Base-by-base conservation (phyloP, 2,113 vertebrate species). In the Poicephalus meyeri region DNA sequence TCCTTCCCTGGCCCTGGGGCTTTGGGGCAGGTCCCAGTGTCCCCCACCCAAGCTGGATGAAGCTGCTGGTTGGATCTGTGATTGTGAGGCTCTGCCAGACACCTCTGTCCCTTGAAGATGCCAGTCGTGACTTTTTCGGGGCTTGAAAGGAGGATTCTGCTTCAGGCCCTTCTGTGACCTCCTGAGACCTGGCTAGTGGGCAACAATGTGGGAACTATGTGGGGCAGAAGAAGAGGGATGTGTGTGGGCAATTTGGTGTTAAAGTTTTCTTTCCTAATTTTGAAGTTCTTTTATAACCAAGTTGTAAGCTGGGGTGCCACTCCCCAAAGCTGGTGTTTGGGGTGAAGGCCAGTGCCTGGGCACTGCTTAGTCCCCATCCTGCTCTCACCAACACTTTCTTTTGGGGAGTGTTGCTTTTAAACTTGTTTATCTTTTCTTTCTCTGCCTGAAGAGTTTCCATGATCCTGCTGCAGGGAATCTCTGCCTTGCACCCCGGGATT, bases 121-220 rank as follows among this genome's bases (percentile, higher is more conserved):
- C 41, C 2, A 4, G 31, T 41, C 14, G 3, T 0, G 0, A 41
- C 23, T 47, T 65, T 71, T 4, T 2, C 23, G 46, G 55, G 23
- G 4, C 53, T 73, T 1, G 1, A 46, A 46, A 55, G 52, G 49
- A 53, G 29, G 52, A 39, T 61, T 87, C 41, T 61, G 6, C 77
- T n/a, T 65, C 31, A 39, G 20, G 41, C 7, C 8, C 20, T 69
- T 18, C 44, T 68, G 37, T 0, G 0, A 31, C 8, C 35, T 72
- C 41, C 55, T 31, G 28, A 49, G 58, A 65, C 26, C 42, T 6
- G 1, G 29, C n/a, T 84, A 24, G 29, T 0, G 1, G 31, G 52
- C 5, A 39, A 44, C 47, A 25, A 55, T n/a, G n/a, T n/a, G n/a
- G 26, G 37, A 70, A 35, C 46, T 55, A 6, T 55, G 74, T 39